Conservation (phyloP, 2,797 vertebrate species). For the Peromyscus melanophrys region DNA sequence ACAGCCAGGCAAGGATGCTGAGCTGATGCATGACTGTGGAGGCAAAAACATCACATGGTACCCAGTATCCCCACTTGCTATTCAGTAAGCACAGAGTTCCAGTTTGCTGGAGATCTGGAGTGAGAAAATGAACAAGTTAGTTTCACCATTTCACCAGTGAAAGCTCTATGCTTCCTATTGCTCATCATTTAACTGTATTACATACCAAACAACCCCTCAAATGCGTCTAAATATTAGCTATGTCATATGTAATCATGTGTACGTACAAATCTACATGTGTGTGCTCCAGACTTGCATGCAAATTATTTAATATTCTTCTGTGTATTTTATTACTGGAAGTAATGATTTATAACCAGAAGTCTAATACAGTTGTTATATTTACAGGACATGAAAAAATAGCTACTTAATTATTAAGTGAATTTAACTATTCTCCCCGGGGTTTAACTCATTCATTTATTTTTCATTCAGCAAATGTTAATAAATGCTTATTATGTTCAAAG, state of each 20-base stretch:
- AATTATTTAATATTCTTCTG: constrained; percentile 19
- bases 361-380: constrained; percentile 24
- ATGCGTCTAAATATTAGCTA: neutral
- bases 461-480: constrained; percentile 73
- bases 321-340: constrained; percentile 58
- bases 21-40: neutral
- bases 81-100: neutral
- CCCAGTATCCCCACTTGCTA: neutral
- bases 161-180: neutral
- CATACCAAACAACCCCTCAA: neutral
- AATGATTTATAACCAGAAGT: constrained; percentile 56
- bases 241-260: neutral
- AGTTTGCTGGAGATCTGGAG: neutral
- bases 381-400: constrained; percentile 54
- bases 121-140: constrained; percentile 10
- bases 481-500: constrained; percentile 31
- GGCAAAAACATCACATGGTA: neutral
- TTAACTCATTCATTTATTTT: constrained; percentile 75
- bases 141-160: neutral
- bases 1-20: neutral
- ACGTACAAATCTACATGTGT: neutral
- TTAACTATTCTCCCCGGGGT: constrained; percentile 58
- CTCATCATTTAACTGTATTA: neutral
- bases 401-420: constrained; percentile 75
- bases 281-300: neutral